These are phyloP conservation scores for Salvator merianae DNA, from an alignment of 2,113 vertebrate species.

Conservation along the genomic window DNA sequence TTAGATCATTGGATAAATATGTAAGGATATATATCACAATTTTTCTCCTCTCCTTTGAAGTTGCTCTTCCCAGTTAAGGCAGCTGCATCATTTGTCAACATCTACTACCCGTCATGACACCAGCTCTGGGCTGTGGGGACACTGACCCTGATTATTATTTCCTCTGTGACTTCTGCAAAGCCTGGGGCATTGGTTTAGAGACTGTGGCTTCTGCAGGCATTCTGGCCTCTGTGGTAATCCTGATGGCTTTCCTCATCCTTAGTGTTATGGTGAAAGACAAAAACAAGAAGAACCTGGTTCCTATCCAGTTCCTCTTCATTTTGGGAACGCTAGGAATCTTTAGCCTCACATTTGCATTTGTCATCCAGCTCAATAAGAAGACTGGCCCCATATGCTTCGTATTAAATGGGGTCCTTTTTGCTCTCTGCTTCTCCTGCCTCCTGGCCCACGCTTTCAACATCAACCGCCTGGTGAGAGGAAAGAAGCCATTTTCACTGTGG, in stretches of 20 bases:
- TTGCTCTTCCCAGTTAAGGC: not conserved
- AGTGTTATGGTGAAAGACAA: conserved; percentile 63
- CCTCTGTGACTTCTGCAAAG: conserved; percentile 74
- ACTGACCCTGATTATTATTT: conserved; percentile 64
- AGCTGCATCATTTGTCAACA: conserved; percentile 28
- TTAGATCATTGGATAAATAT: not conserved
- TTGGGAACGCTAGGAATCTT: conserved; percentile 81
- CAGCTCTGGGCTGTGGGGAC: conserved; percentile 64
- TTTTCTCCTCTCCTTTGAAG: conserved; percentile 8
- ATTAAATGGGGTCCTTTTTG: conserved; percentile 82
- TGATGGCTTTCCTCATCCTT: conserved; percentile 71
- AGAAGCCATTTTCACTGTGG: conserved; percentile 69
- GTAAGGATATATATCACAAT: not conserved
- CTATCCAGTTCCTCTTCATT: conserved; percentile 76
- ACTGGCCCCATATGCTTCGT: conserved; percentile 82
- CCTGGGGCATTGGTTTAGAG: conserved; percentile 80
- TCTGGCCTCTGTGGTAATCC: conserved; percentile 69
- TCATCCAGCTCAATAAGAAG: conserved; percentile 68
- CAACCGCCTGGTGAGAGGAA: conserved; percentile 72
- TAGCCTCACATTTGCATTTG: conserved; percentile 80
- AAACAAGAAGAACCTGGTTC: conserved; percentile 59
- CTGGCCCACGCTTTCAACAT: conserved; percentile 73
- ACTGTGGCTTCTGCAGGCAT: conserved; percentile 78
- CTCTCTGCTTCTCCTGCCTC: conserved; percentile 82
- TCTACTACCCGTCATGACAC: not conserved